Percentiles rank a stretch among this genome's conserved stretches.
Evolutionary conservation across 64 coral and sea anemone genomes (phyloP).

Genomic region (Porites australiensis): DNA sequence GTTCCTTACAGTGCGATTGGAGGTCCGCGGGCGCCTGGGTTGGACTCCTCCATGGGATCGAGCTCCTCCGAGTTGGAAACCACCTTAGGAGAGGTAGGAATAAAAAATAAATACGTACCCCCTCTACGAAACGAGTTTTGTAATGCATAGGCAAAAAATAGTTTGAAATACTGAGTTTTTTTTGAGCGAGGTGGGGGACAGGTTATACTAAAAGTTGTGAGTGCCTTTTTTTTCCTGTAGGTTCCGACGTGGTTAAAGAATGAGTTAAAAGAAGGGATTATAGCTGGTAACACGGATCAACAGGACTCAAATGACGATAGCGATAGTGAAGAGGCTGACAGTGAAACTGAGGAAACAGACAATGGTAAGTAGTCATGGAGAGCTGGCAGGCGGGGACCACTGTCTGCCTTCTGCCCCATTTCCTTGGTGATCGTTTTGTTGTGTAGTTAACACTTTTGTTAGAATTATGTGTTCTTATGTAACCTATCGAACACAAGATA

Average conservation of each 20-base stretch:
- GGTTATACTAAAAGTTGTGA: too few relatives aligned
- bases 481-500: too few relatives aligned
- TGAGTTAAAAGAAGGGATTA: slow-evolving; percentile 94
- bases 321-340: slow-evolving; percentile 84
- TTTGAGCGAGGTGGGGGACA: too few relatives aligned
- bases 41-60: slow-evolving; percentile 91
- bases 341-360: slow-evolving; percentile 82
- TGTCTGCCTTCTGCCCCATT: too few relatives aligned
- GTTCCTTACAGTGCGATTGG: slow-evolving; percentile 13
- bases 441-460: too few relatives aligned
- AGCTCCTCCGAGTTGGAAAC: slow-evolving; percentile 96
- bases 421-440: too few relatives aligned
- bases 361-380: slow-evolving; percentile 17
- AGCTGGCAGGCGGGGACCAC: too few relatives aligned
- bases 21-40: neutral
- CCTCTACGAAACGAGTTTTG: too few relatives aligned
- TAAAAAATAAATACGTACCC: too few relatives aligned
- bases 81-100: slow-evolving; percentile 92
- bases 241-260: slow-evolving; percentile 94
- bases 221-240: slow-evolving; percentile 11
- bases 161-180: too few relatives aligned
- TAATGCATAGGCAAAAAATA: too few relatives aligned
- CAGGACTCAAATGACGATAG: slow-evolving; percentile 78
- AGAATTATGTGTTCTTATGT: too few relatives aligned
- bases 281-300: slow-evolving; percentile 58